These are phyloP conservation scores for Hemichromis elongatus DNA, from an alignment of 2,113 vertebrate species.

Conservation along the genomic window DNA sequence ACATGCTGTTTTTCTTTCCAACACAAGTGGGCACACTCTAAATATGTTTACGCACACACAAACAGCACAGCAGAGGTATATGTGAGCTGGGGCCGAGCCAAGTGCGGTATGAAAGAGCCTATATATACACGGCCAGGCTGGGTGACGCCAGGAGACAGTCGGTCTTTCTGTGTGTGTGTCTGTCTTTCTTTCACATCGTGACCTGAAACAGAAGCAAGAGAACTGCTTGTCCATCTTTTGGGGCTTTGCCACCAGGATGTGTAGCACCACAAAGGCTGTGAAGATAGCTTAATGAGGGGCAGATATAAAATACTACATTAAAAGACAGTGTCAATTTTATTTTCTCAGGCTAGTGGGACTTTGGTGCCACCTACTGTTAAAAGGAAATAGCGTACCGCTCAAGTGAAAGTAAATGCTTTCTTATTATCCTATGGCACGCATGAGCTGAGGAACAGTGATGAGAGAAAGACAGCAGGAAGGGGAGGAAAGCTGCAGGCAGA, in stretches of 20 bases:
- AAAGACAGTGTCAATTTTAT: background rate
- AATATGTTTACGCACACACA: slow-evolving; percentile 27
- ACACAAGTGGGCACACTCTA: background rate
- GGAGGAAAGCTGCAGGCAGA: background rate
- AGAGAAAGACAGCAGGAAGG: slow-evolving; percentile 2
- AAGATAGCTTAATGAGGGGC: background rate
- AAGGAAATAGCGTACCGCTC: background rate
- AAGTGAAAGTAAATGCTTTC: background rate
- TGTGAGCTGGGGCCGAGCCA: slow-evolving; percentile 8
- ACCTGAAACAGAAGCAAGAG: background rate
- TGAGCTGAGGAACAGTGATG: background rate
- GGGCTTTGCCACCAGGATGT: background rate
- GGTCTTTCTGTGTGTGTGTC: background rate
- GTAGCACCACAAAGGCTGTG: background rate
- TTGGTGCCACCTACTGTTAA: slow-evolving; percentile 40
- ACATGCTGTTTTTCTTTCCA: background rate
- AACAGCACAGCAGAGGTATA: background rate
- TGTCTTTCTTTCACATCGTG: background rate
- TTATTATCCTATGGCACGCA: background rate
- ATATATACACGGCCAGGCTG: slow-evolving; percentile 24
- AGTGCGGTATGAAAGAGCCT: slow-evolving; percentile 43
- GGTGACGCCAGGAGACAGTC: slow-evolving; percentile 38
- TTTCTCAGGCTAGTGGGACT: background rate
- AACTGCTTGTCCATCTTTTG: background rate
- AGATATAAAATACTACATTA: background rate